These are phyloP conservation scores for Sabellastarte sp. DNA, from an alignment of 2,888 invertebrate species.

Conservation along the genomic window DNA sequence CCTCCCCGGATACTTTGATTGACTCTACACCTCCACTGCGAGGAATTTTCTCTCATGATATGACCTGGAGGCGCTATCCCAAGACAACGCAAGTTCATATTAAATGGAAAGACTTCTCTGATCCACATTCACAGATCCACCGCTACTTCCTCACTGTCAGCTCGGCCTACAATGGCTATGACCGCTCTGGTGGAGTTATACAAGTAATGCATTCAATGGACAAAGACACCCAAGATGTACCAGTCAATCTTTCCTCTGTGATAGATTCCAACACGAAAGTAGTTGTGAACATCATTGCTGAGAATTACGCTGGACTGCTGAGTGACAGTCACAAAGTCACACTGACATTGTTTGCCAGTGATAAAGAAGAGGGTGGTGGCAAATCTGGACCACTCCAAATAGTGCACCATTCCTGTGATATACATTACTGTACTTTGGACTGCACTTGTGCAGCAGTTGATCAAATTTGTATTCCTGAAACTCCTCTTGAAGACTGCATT, in stretches of 20 bases:
- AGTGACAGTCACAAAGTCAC: neutral
- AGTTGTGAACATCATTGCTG: neutral
- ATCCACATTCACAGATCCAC: neutral
- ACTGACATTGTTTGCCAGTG: too few relatives aligned
- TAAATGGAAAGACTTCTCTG: neutral
- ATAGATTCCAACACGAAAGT: neutral
- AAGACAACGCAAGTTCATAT: neutral
- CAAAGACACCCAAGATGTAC: neutral
- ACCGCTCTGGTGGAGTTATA: neutral
- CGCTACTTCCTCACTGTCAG: neutral
- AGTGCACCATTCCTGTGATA: constrained; percentile 1
- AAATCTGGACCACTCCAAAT: neutral
- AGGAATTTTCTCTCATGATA: neutral
- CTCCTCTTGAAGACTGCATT: neutral
- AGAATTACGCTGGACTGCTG: neutral
- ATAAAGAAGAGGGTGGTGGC: too few relatives aligned
- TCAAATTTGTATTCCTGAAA: neutral
- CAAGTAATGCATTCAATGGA: neutral
- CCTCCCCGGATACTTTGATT: neutral
- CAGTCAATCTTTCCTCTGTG: neutral
- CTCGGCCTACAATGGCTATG: neutral
- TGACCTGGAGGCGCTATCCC: neutral
- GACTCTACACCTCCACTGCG: neutral
- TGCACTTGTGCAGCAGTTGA: constrained; percentile 1
- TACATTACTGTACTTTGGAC: neutral